Evolutionary conservation across 2,888 invertebrate species (phyloP).

Genomic region (Andrena haemorrhoa): DNA sequence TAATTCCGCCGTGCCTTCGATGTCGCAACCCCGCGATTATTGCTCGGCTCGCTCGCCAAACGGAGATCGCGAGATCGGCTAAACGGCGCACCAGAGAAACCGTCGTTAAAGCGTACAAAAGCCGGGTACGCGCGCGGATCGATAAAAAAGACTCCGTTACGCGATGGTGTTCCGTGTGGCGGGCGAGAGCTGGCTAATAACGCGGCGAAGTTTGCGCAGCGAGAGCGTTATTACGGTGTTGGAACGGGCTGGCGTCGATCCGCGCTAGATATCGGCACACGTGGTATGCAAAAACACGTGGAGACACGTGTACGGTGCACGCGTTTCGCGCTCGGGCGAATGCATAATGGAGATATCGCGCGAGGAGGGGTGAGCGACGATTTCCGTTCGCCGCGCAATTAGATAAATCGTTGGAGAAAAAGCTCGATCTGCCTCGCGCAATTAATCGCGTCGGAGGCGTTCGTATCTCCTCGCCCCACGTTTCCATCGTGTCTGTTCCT

Average conservation of each 20-base stretch:
- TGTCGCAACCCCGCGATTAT: neutral
- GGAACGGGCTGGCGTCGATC: neutral
- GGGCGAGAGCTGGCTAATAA: neutral
- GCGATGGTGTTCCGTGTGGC: neutral
- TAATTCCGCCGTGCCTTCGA: neutral
- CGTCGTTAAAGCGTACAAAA: neutral
- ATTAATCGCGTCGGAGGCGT: slow-evolving; percentile 21
- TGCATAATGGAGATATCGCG: slow-evolving; percentile 20
- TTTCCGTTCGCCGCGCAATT: slow-evolving; percentile 32
- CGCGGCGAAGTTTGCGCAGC: neutral
- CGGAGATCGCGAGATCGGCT: neutral
- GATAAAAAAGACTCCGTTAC: neutral
- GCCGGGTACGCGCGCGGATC: neutral
- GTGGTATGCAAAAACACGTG: slow-evolving; percentile 14
- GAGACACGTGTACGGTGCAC: slow-evolving; percentile 23
- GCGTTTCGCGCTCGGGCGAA: slow-evolving; percentile 6
- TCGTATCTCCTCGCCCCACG: neutral
- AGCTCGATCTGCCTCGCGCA: neutral
- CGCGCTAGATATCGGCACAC: neutral
- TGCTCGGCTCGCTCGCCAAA: neutral
- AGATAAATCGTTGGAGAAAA: slow-evolving; percentile 22
- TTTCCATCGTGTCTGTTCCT: neutral
- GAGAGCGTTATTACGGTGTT: neutral
- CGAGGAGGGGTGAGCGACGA: neutral
- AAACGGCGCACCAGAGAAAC: neutral